Conservation (phyloP, 2,888 invertebrate species). For the Torymus tubicola region DNA sequence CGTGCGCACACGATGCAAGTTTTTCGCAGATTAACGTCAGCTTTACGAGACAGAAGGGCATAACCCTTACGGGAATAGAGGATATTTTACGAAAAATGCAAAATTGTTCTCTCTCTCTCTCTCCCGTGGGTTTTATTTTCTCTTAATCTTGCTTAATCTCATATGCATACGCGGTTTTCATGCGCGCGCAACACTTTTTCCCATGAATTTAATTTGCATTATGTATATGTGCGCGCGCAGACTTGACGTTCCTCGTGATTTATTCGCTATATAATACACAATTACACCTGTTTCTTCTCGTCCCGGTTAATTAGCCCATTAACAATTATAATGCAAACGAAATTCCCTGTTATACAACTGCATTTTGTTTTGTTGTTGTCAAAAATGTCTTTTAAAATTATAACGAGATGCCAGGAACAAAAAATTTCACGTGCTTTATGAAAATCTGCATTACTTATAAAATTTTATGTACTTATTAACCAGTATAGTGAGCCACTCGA, state of each 20-base stretch:
- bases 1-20: too few species aligned
- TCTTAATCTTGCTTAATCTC: too few species aligned
- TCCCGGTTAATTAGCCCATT: neutral
- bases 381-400: too few species aligned
- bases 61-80: neutral
- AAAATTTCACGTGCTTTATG: too few species aligned
- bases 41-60: neutral
- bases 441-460: too few species aligned
- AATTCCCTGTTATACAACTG: neutral
- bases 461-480: too few species aligned
- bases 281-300: constrained; percentile 22
- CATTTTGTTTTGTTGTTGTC: too few species aligned
- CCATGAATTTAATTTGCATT: constrained; percentile 29
- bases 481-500: too few species aligned
- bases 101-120: neutral
- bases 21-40: too few species aligned
- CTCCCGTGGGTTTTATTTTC: too few species aligned
- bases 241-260: constrained; percentile 23
- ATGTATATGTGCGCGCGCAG: neutral
- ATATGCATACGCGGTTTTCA: neutral
- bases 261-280: constrained; percentile 8
- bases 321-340: neutral
- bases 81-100: neutral
- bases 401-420: too few species aligned
- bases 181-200: constrained; percentile 3